Percentiles rank a stretch among this genome's conserved stretches.
Evolutionary conservation across 2,113 vertebrate species (phyloP).

Genomic region (Danionella cerebrum): DNA sequence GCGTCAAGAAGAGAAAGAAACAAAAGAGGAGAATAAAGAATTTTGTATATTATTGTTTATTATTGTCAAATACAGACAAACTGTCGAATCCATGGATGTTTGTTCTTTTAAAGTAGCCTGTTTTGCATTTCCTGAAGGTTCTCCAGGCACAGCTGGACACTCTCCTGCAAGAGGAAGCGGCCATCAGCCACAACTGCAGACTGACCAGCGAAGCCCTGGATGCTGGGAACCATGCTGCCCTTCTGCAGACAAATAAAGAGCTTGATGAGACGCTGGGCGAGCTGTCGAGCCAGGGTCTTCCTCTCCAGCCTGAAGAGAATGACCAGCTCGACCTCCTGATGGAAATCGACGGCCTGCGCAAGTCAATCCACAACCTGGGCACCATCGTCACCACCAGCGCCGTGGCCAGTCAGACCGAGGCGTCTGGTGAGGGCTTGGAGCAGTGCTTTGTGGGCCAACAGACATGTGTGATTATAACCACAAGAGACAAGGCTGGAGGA

Average conservation of each 20-base stretch:
- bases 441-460: constrained; percentile 87
- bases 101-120: neutral
- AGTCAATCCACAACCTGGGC: constrained; percentile 93
- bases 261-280: constrained; percentile 79
- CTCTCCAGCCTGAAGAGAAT: constrained; percentile 84
- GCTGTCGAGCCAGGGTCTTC: constrained; percentile 71
- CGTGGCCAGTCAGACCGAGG: constrained; percentile 92
- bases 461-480: constrained; percentile 87
- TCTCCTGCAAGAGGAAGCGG: constrained; percentile 78
- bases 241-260: constrained; percentile 76
- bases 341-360: constrained; percentile 89
- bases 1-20: too few species aligned
- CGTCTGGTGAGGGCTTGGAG: constrained; percentile 83
- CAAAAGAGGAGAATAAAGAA: too few species aligned
- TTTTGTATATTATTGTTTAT: too few species aligned
- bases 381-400: constrained; percentile 92
- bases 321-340: constrained; percentile 91
- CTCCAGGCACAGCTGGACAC: constrained; percentile 86
- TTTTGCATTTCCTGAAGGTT: constrained; percentile 62
- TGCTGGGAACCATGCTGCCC: constrained; percentile 74
- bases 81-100: too few species aligned
- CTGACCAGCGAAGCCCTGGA: constrained; percentile 79
- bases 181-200: constrained; percentile 74
- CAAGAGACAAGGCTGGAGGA: constrained; percentile 93
- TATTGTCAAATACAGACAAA: too few species aligned